Conservation (phyloP, 2,888 invertebrate genomes). For the Parnassius mnemosyne region DNA sequence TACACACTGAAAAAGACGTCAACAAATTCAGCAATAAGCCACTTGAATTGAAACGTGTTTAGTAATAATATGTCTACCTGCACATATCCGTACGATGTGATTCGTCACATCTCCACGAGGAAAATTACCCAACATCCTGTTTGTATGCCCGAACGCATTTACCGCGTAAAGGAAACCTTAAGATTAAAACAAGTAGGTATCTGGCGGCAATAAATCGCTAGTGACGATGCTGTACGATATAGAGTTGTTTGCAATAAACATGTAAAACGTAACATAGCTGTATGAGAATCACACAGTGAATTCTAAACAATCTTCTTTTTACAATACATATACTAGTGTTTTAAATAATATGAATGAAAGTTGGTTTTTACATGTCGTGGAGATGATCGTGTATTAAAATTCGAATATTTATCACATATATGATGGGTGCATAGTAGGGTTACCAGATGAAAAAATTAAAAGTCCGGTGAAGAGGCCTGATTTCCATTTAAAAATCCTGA, state of each 20-base stretch:
- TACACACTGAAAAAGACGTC: background rate
- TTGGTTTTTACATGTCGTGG: too few species aligned
- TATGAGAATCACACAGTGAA: too few species aligned
- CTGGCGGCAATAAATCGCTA: slow-evolving; percentile 42
- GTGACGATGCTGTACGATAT: slow-evolving; percentile 36
- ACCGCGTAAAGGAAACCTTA: slow-evolving; percentile 38
- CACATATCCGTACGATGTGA: slow-evolving; percentile 42
- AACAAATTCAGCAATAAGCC: background rate
- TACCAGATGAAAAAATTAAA: too few species aligned
- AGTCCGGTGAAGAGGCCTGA: too few species aligned
- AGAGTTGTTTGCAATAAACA: background rate
- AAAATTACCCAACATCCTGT: slow-evolving; percentile 67
- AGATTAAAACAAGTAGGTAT: slow-evolving; percentile 42
- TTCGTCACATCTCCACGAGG: slow-evolving; percentile 50
- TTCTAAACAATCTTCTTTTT: too few species aligned
- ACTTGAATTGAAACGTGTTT: slow-evolving; percentile 28
- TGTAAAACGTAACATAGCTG: background rate
- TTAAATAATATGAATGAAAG: too few species aligned
- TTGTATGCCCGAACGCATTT: slow-evolving; percentile 50
- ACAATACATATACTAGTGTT: too few species aligned
- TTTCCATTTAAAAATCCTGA: too few species aligned
- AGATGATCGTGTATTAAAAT: too few species aligned
- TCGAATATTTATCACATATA: too few species aligned
- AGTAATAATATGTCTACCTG: slow-evolving; percentile 26
- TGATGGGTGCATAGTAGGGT: too few species aligned